Evolutionary conservation across 64 coral and sea anemone genomes (phyloP).

Genomic region (Pachyseris speciosa): DNA sequence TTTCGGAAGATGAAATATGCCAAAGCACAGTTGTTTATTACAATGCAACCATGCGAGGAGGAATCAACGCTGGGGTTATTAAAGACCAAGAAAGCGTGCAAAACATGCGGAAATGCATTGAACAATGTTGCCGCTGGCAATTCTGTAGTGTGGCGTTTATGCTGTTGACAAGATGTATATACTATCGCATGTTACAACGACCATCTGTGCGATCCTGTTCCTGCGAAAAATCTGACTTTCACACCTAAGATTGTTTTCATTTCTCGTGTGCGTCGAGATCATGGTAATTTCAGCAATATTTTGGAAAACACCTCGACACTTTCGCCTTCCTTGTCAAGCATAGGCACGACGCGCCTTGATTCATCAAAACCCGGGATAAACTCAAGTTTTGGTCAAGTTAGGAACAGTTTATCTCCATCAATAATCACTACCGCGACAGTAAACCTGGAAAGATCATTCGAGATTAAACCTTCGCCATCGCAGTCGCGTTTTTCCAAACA

Average conservation of each 20-base stretch:
- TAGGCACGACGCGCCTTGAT: not conserved
- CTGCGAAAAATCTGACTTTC: constrained; percentile 69
- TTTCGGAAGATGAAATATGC: constrained; percentile 17
- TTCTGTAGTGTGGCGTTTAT: constrained; percentile 89
- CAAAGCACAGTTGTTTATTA: constrained; percentile 57
- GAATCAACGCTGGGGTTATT: constrained; percentile 85
- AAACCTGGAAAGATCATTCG: not conserved
- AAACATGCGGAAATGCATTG: constrained; percentile 91
- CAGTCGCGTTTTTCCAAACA: not conserved
- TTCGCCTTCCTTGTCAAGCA: not conserved
- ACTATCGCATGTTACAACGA: constrained; percentile 79
- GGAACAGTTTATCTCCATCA: not conserved
- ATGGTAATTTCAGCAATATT: constrained; percentile 18
- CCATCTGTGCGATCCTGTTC: constrained; percentile 58
- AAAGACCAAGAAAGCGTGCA: constrained; percentile 80
- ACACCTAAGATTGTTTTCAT: constrained; percentile 77
- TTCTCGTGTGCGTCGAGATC: constrained; percentile 70
- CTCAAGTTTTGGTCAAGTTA: not conserved
- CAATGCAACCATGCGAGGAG: constrained; percentile 83
- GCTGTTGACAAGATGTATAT: constrained; percentile 80
- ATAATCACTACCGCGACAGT: not conserved
- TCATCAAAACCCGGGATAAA: not conserved
- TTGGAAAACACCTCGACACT: not conserved
- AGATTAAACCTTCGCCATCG: constrained; percentile 8
- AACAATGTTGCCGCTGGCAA: constrained; percentile 86